Base-by-base conservation (phyloP, 2,113 vertebrate species). In the Speoplatyrhinus poulsoni region DNA sequence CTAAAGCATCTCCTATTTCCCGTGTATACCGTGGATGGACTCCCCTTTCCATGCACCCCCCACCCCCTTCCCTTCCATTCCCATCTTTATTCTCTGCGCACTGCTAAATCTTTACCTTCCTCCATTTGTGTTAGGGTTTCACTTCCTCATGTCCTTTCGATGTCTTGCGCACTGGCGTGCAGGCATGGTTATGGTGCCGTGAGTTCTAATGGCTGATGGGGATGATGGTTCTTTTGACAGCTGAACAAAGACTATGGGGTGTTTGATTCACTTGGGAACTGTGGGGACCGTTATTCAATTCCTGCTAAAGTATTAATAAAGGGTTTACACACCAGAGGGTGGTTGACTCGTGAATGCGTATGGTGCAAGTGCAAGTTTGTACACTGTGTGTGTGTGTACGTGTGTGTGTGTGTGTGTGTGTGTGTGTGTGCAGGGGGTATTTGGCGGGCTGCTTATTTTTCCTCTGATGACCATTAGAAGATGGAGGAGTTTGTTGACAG, bases 261-360 rank as follows among this genome's bases (percentile, higher is more conserved):
- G 84, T 87, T 88, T 88, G 80, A 90, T 86, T 82, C 83, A 82
- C 86, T 80, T 78, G 77, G 85, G 83, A 87, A 81, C 82, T 76
- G 69, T 77, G 81, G 73, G 64, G 82, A 73, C 70, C 46, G 87
- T 85, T 83, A 89, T 90, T 83, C 84, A 89, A 91, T 86, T 90
- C 87, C 90, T 91, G 83, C 67, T 93, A 85, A 92, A 90, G 86
- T 92, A 93, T 92, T 92, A 83, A 93, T 93, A 87, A 85, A 80
- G 85, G 82, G 72, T 85, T 87, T 79, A 84, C 80, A 75, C 66
- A 41, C 75, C 78, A 66, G 53, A 72, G 84, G 86, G 85, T 88
- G 86, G 87, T 79, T 15, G 67, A 49, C 60, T 48, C 9, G 56
- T 19, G 12, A 60, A 19, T 73, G 48, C 50, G 41, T 50, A 55